Percentiles rank a stretch among this genome's conserved stretches.
Evolutionary conservation across 2,113 vertebrate species (phyloP).

Genomic region (Varanus salvator): DNA sequence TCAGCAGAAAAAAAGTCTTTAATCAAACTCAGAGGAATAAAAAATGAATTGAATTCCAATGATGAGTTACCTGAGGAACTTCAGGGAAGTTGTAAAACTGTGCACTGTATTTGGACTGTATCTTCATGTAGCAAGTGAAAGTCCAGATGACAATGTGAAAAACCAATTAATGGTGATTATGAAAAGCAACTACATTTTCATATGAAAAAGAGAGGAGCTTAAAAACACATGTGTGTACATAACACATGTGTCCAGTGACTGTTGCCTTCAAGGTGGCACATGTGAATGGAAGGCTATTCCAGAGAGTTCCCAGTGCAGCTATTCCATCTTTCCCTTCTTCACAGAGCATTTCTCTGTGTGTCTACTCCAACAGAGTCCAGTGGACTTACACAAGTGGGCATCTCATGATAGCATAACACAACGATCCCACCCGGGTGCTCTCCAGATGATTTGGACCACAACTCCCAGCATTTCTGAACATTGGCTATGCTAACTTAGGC

Average conservation of each 20-base stretch:
- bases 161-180: not conserved
- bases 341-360: too few relatives aligned
- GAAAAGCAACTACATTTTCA: not conserved
- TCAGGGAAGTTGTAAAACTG: not conserved
- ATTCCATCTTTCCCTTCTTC: too few relatives aligned
- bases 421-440: too few relatives aligned
- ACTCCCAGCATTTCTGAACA: not conserved
- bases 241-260: not conserved
- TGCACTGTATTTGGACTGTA: not conserved
- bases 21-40: slow-evolving; percentile 21
- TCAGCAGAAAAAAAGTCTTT: slow-evolving; percentile 28
- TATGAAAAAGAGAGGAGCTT: not conserved
- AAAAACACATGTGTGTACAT: not conserved
- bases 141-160: not conserved
- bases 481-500: not conserved
- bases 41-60: not conserved
- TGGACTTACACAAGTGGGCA: too few relatives aligned
- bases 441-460: too few relatives aligned
- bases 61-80: not conserved
- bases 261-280: not conserved
- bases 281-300: too few relatives aligned
- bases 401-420: too few relatives aligned
- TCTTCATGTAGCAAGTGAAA: not conserved
- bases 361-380: too few relatives aligned
- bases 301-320: too few relatives aligned